Base-by-base conservation (phyloP, 2,797 vertebrate genomes). In the Leptodactylus fallax region DNA sequence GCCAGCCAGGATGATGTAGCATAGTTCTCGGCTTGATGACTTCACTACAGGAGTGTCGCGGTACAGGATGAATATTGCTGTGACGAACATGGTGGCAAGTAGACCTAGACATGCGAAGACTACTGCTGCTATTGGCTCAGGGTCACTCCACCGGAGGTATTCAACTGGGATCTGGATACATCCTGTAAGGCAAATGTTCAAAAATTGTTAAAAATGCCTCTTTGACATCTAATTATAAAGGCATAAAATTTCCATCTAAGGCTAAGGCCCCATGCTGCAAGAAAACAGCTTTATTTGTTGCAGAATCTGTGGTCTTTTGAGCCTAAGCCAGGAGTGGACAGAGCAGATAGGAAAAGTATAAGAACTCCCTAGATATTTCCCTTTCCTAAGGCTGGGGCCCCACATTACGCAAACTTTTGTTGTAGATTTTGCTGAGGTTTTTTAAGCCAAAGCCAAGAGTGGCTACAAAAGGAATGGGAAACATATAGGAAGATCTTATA, bases 31-130 rank as follows among this genome's bases (percentile, higher is more conserved):
- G 90, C 98, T 99, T 71, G 98, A 99, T 2, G 98, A 99, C 91
- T 99, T 99, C 91, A 99, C 98, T 9, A 99, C 98, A 0, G 98
- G 98, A 0, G 98, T 99, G 71, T 99, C 98, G 0, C 97, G 95
- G 90, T 96, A 99, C 93, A 98, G 96, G 92, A 99, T 97, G 92
- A 99, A 99, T 90, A 99, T 91, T 3, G 94, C 95, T 7, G 96
- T 99, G 81, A 98, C 98, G 87, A 99, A 99, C 90, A 99, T 95
- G 0, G 98, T 99, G 83, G 97, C 96, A 94, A 99, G 93, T 25
- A 99, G 95, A 27, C 98, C 98, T 0, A 99, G 95, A 89, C 98
- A 99, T 91, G 98, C 96, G 88, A 99, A 99, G 81, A 98, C 98
- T 72, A 99, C 96, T 0, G 98, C 98, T 76, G 98, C 98, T 16